Evolutionary conservation across 1,140 invertebrate species (phyloP).

Genomic region (Aphidius ervi): DNA sequence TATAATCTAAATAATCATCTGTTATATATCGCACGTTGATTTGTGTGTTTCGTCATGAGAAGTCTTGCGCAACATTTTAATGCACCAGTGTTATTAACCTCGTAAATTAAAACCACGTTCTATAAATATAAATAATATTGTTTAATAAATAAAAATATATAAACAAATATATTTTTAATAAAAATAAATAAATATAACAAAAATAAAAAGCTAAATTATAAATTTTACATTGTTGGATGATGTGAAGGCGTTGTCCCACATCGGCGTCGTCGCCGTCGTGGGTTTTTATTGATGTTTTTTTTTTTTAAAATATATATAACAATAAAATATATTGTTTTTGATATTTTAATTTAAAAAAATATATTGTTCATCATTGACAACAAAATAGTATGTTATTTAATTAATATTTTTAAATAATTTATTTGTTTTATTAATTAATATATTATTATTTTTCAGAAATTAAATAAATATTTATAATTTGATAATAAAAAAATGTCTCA

Average conservation of each 20-base stretch:
- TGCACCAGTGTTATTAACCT: constrained; percentile 8
- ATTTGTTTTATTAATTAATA: no score
- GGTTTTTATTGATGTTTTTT: constrained; percentile 6
- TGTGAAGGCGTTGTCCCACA: constrained; percentile 15
- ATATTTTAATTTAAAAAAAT: background rate
- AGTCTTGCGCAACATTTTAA: constrained; percentile 16
- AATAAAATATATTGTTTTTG: background rate
- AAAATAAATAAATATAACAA: background rate
- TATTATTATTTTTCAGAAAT: background rate
- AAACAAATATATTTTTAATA: background rate
- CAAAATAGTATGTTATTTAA: no score
- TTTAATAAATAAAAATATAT: background rate
- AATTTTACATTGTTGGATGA: background rate
- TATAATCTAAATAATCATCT: no score
- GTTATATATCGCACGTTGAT: constrained; percentile 6
- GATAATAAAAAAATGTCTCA: constrained; percentile 50
- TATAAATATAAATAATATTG: background rate
- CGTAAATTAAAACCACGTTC: constrained; percentile 5
- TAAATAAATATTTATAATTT: constrained; percentile 2
- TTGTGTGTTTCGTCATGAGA: constrained; percentile 13
- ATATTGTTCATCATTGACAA: no score
- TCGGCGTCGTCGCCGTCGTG: constrained; percentile 15
- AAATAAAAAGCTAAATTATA: constrained; percentile 3
- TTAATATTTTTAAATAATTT: no score
- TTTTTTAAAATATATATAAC: background rate